phyloP scores from a whole-genome alignment of 2,113 vertebrate genomes.

The Pyxicephalus adspersus region DNA sequence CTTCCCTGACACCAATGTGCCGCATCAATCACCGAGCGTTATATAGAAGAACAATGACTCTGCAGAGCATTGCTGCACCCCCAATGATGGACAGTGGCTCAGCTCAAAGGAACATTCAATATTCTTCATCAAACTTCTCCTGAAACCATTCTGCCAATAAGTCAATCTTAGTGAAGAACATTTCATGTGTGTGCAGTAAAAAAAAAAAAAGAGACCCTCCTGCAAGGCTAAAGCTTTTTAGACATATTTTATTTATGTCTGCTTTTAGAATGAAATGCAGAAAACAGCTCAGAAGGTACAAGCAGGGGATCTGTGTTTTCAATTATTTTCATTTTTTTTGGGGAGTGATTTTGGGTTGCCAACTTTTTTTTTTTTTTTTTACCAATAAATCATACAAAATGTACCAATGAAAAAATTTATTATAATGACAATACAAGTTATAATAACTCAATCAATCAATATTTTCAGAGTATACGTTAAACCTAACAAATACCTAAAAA shows the following conservation, averaged over 20 bases:
- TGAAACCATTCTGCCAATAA: not conserved
- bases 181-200: constrained; percentile 8
- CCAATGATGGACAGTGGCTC: constrained; percentile 1
- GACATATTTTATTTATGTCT: constrained; percentile 9
- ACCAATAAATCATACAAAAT: no score
- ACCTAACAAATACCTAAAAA: no score
- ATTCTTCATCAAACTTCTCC: not conserved
- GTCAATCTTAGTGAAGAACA: not conserved
- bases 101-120: not conserved
- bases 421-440: no score
- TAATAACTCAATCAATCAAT: no score
- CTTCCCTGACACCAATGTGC: not conserved
- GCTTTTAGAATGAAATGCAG: not conserved
- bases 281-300: not conserved
- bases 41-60: not conserved
- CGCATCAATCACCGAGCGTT: not conserved
- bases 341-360: no score
- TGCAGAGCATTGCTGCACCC: not conserved
- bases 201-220: not conserved
- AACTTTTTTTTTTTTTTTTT: no score
- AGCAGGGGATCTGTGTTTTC: no score
- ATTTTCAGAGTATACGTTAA: no score
- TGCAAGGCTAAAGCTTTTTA: not conserved
- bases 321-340: no score
- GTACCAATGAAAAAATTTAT: no score